A percentile compares a stretch with the other conserved stretches of the same genome.
Evolutionary conservation across 2,797 vertebrate species (phyloP).

Genomic region (Glyptemys insculpta): DNA sequence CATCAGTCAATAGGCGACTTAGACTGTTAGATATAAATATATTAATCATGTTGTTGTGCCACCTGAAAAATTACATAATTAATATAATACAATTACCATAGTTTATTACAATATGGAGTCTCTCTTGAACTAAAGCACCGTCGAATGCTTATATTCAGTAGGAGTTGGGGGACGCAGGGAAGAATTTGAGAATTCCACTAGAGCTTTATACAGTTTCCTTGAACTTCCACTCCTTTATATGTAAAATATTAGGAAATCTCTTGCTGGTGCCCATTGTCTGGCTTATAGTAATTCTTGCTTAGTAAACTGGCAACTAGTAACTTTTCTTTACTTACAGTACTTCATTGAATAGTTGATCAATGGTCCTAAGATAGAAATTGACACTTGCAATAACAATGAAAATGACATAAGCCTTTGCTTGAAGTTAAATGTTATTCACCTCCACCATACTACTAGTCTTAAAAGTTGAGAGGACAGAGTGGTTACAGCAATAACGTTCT

Average conservation of each 20-base stretch:
- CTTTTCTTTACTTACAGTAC: background rate
- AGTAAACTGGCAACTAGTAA: background rate
- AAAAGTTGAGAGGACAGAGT: background rate
- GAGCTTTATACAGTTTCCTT: background rate
- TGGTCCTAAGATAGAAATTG: background rate
- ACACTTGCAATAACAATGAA: background rate
- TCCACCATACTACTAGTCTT: background rate
- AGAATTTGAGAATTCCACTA: background rate
- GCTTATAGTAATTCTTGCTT: background rate
- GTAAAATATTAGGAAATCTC: background rate
- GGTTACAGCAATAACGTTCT: background rate
- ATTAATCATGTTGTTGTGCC: background rate
- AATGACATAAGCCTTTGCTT: background rate
- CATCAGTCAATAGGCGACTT: too few relatives aligned
- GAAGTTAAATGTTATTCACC: background rate
- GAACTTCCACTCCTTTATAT: background rate
- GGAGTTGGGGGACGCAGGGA: background rate
- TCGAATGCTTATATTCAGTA: background rate
- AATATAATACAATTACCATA: background rate
- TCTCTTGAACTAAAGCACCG: background rate
- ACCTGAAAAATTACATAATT: background rate
- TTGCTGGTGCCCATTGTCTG: background rate
- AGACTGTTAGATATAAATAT: background rate
- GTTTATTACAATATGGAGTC: background rate
- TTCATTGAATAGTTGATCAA: background rate